phyloP scores from a whole-genome alignment of 1,140 invertebrate genomes.

The Magallana gigas region DNA sequence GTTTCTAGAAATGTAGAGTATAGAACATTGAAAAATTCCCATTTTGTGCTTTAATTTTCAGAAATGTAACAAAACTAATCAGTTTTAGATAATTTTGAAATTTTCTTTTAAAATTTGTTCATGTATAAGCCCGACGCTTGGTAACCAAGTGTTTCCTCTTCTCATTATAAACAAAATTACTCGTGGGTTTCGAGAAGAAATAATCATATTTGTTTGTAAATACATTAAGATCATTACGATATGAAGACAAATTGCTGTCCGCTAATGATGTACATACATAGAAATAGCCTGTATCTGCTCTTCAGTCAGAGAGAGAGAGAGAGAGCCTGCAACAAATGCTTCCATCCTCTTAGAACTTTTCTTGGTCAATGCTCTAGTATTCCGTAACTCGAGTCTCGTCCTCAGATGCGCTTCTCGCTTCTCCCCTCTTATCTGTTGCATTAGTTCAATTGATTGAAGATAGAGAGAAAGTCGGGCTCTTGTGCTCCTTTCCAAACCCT shows the following conservation, averaged over 20 bases:
- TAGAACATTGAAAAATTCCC: too few species aligned
- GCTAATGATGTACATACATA: not conserved
- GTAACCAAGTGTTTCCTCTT: too few species aligned
- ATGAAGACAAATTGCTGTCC: not conserved
- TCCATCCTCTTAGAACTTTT: not conserved
- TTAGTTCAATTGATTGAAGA: constrained; percentile 28
- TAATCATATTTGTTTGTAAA: constrained; percentile 16
- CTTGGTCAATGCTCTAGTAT: not conserved
- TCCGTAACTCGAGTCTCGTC: not conserved
- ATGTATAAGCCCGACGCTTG: too few species aligned
- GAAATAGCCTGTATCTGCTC: not conserved
- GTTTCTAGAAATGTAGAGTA: too few species aligned
- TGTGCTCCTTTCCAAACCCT: not conserved
- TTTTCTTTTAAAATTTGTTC: too few species aligned
- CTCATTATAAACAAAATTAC: too few species aligned
- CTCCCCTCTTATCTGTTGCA: not conserved
- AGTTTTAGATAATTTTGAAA: too few species aligned
- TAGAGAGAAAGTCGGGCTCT: not conserved
- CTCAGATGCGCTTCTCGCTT: too few species aligned
- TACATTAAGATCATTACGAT: not conserved
- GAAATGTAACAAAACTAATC: too few species aligned
- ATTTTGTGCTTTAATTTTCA: too few species aligned
- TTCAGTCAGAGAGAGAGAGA: not conserved
- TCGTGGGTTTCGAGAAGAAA: not conserved
- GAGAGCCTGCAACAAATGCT: not conserved